Evolutionary conservation across 2,888 invertebrate species (phyloP).

Genomic region (Diaperis boleti): DNA sequence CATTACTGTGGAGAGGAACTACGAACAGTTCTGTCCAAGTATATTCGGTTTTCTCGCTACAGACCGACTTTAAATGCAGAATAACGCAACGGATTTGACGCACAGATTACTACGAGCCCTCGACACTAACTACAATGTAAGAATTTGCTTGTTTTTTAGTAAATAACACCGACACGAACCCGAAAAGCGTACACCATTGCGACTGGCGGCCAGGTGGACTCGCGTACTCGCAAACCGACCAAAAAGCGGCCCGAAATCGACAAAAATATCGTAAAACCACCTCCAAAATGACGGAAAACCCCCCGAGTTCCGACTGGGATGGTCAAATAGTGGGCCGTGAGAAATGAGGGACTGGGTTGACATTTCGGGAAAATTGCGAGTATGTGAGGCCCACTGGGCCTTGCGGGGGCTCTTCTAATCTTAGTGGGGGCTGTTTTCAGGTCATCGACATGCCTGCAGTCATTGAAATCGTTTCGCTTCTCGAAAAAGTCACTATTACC

Average conservation of each 20-base stretch:
- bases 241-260: constrained; percentile 43
- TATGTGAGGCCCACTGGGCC: neutral
- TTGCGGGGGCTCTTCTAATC: neutral
- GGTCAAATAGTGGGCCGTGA: neutral
- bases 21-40: constrained; percentile 65
- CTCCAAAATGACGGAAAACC: constrained; percentile 8
- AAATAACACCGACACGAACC: constrained; percentile 16
- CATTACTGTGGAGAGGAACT: constrained; percentile 67
- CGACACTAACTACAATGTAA: constrained; percentile 98
- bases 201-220: constrained; percentile 59
- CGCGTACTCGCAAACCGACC: constrained; percentile 39
- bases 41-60: constrained; percentile 66
- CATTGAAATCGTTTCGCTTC: constrained; percentile 90
- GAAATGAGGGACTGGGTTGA: neutral
- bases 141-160: constrained; percentile 64
- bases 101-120: constrained; percentile 96
- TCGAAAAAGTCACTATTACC: constrained; percentile 92
- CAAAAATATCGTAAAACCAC: constrained; percentile 1
- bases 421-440: constrained; percentile 70
- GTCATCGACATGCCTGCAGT: constrained; percentile 96
- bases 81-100: constrained; percentile 90
- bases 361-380: neutral
- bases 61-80: constrained; percentile 79
- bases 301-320: constrained; percentile 5
- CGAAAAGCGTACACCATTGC: constrained; percentile 39